Conservation (phyloP, 1,140 invertebrate genomes). For the Saxidomus purpurata region DNA sequence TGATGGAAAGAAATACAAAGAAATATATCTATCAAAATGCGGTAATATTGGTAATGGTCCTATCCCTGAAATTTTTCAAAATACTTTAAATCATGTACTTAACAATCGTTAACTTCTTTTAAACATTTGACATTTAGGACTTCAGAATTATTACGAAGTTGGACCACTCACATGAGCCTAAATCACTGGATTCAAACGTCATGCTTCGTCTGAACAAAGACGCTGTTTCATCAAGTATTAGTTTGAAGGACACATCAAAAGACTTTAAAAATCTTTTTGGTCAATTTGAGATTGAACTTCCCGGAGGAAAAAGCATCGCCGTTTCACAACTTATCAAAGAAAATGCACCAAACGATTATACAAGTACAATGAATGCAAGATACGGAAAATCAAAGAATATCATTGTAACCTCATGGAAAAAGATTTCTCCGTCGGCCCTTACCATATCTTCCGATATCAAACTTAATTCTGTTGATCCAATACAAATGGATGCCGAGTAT, state of each 20-base stretch:
- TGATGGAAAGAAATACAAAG: too few relatives aligned
- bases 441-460: slow-evolving; percentile 59
- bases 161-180: slow-evolving; percentile 58
- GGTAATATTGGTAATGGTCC: too few relatives aligned
- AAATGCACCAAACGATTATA: not conserved
- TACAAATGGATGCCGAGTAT: slow-evolving; percentile 56
- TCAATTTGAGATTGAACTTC: slow-evolving; percentile 6
- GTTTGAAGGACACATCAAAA: slow-evolving; percentile 50
- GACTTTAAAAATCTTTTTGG: slow-evolving; percentile 49
- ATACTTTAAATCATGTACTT: too few relatives aligned
- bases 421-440: slow-evolving; percentile 25
- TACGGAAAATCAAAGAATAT: slow-evolving; percentile 51
- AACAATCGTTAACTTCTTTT: too few relatives aligned
- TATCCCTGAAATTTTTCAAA: too few relatives aligned
- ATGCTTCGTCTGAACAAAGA: slow-evolving; percentile 53
- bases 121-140: slow-evolving; percentile 49
- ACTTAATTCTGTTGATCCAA: slow-evolving; percentile 1
- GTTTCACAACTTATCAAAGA: slow-evolving; percentile 46
- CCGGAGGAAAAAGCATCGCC: slow-evolving; percentile 31
- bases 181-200: slow-evolving; percentile 59
- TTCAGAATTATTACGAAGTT: slow-evolving; percentile 58
- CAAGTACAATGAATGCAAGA: slow-evolving; percentile 46
- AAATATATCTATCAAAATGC: too few relatives aligned
- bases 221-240: slow-evolving; percentile 19
- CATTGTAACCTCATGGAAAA: slow-evolving; percentile 23